These are phyloP conservation scores for Limosa lapponica DNA, from an alignment of 2,797 vertebrate species.

Conservation along the genomic window DNA sequence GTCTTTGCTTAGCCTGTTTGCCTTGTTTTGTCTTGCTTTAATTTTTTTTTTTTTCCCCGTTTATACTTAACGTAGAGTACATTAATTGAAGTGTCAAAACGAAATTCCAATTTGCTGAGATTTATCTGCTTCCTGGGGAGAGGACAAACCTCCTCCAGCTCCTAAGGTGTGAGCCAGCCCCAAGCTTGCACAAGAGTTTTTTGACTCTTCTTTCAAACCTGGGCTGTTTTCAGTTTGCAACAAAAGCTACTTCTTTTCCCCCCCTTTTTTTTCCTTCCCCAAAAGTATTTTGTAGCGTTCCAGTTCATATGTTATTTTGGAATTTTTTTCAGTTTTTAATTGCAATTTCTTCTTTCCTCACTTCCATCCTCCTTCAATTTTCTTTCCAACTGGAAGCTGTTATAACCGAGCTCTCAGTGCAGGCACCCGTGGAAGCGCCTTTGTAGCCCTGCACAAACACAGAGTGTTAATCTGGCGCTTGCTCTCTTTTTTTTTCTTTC, in stretches of 20 bases:
- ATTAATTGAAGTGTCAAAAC: background rate
- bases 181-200: background rate
- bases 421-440: background rate
- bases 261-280: fast-evolving
- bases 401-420: background rate
- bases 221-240: background rate
- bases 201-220: background rate
- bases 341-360: conserved; percentile 51
- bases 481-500: background rate
- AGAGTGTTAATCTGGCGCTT: conserved; percentile 36
- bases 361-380: conserved; percentile 44
- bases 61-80: background rate
- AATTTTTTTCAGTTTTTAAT: conserved; percentile 44
- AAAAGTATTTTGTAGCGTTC: background rate
- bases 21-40: background rate
- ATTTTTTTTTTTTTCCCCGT: background rate
- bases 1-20: background rate
- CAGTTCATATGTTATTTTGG: background rate
- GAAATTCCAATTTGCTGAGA: conserved; percentile 22
- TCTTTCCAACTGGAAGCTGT: conserved; percentile 41
- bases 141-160: background rate
- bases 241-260: background rate
- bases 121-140: background rate
- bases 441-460: conserved; percentile 18
- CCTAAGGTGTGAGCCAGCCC: background rate